Conservation (phyloP, 1,140 invertebrate species). For the Lepidostoma basale region DNA sequence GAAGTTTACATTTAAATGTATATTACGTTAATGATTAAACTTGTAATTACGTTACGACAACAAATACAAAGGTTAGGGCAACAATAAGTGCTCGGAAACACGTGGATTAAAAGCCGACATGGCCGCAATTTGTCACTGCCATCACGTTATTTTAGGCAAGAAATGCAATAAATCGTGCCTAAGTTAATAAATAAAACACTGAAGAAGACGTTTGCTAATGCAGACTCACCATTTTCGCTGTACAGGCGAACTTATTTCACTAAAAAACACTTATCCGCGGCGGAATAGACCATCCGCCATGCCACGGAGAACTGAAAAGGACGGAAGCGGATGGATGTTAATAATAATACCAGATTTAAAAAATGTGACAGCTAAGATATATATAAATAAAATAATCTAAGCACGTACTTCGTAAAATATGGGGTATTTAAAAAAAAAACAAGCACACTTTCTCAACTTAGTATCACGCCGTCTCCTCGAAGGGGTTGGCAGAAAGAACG, state of each 20-base stretch:
- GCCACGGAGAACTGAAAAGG: slow-evolving; percentile 61
- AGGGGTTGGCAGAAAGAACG: too few species aligned
- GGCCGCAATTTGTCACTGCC: background rate
- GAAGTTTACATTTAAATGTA: background rate
- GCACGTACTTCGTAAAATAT: too few species aligned
- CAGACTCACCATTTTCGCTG: slow-evolving; percentile 59
- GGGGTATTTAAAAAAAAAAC: too few species aligned
- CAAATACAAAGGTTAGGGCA: slow-evolving; percentile 6
- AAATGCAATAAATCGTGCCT: background rate
- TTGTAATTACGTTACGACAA: background rate
- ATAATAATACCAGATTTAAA: slow-evolving; percentile 53
- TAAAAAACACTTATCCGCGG: slow-evolving; percentile 56
- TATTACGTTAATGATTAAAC: background rate
- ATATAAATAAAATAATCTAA: background rate
- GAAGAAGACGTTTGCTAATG: background rate
- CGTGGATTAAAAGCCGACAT: slow-evolving; percentile 22
- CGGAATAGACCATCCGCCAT: slow-evolving; percentile 61
- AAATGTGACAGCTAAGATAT: slow-evolving; percentile 28
- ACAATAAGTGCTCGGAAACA: background rate
- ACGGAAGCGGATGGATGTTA: slow-evolving; percentile 54
- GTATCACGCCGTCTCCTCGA: too few species aligned
- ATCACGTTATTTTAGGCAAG: background rate
- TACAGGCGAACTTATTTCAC: slow-evolving; percentile 57
- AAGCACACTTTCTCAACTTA: too few species aligned
- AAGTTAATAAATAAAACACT: background rate